Percentiles rank a stretch among this genome's conserved stretches.
phyloP scores from a whole-genome alignment of 2,113 vertebrate species.

The Calidris pugnax region DNA sequence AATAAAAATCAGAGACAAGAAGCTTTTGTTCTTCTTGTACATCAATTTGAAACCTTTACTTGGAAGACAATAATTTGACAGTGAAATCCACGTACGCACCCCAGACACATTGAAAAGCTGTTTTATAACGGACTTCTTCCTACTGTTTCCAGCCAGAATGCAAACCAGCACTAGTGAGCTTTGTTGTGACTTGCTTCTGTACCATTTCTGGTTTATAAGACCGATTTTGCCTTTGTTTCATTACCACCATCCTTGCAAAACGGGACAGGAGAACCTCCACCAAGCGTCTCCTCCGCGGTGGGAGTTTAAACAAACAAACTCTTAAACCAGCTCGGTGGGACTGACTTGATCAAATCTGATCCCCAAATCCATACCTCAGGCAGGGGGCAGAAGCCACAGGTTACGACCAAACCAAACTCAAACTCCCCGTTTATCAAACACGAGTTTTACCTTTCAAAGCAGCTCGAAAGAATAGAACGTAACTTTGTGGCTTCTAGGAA shows the following conservation, averaged over 20 bases:
- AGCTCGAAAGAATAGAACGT: not conserved
- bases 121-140: not conserved
- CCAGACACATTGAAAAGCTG: not conserved
- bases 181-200: slow-evolving; percentile 33
- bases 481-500: not conserved
- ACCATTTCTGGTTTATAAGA: slow-evolving; percentile 1
- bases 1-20: not conserved
- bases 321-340: not conserved
- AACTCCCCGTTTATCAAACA: not conserved
- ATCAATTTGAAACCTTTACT: not conserved
- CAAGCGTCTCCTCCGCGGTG: not conserved
- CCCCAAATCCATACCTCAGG: not conserved
- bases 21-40: not conserved
- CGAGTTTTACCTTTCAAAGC: not conserved
- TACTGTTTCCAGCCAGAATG: not conserved
- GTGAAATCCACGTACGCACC: not conserved
- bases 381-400: not conserved
- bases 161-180: not conserved
- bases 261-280: not conserved
- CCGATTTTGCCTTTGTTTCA: not conserved
- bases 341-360: not conserved
- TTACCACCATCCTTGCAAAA: not conserved
- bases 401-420: not conserved
- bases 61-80: not conserved
- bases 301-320: not conserved